Conservation (phyloP, 2,113 vertebrate genomes). For the Fukomys damarensis region DNA sequence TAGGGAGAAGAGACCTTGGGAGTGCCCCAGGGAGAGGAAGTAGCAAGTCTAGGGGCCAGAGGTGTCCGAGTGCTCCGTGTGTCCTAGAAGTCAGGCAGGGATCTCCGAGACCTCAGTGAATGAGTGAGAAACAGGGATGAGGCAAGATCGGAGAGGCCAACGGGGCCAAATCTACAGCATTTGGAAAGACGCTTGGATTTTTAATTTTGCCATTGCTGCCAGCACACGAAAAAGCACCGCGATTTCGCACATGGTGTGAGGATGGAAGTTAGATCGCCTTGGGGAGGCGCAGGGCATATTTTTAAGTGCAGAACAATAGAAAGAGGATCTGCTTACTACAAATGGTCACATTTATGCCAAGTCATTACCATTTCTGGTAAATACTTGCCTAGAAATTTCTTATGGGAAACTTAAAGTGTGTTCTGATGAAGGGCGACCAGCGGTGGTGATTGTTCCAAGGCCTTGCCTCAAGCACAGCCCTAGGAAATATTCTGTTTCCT, state of each 20-base stretch:
- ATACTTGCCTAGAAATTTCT: background rate
- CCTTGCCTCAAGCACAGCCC: background rate
- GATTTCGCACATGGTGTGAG: background rate
- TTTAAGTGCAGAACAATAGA: conserved; percentile 31
- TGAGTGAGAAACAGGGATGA: background rate
- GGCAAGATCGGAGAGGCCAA: background rate
- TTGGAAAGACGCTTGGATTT: background rate
- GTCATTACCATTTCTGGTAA: background rate
- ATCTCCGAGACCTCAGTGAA: background rate
- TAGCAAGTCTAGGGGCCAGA: background rate
- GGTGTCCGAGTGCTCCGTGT: background rate
- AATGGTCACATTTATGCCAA: background rate
- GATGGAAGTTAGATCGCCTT: background rate
- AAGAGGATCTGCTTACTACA: background rate
- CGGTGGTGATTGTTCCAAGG: background rate
- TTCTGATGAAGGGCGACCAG: background rate
- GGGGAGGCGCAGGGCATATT: background rate
- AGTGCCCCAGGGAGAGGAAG: background rate
- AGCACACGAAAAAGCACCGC: background rate
- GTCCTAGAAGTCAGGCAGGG: background rate
- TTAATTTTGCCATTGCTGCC: background rate
- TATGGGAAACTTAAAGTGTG: background rate
- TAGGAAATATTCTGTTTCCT: conserved; percentile 66
- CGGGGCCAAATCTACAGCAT: too few species aligned
- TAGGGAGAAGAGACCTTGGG: background rate